Conservation (phyloP, 2,113 vertebrate species). For the Urocolius indicus region DNA sequence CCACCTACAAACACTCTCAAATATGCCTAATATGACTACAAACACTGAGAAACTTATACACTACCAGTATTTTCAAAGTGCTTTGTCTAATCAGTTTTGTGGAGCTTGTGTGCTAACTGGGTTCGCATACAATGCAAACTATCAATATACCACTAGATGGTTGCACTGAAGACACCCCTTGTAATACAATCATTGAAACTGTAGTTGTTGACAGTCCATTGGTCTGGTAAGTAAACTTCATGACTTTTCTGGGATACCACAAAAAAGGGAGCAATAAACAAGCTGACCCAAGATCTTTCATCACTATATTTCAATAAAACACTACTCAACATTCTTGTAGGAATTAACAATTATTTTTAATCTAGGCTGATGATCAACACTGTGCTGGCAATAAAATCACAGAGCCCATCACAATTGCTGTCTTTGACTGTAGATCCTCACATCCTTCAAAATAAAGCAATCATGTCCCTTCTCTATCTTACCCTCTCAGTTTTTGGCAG, state of each 20-base stretch:
- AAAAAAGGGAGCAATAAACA: background rate
- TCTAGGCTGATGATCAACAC: background rate
- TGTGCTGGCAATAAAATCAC: rapidly evolving
- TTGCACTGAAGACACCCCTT: background rate
- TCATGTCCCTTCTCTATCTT: background rate
- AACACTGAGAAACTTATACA: background rate
- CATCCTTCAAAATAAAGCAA: rapidly evolving
- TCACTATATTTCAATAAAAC: background rate
- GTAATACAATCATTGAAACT: background rate
- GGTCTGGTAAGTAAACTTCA: background rate
- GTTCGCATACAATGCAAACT: background rate
- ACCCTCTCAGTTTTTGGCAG: background rate
- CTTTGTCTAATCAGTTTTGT: background rate
- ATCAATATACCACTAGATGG: background rate
- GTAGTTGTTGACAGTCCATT: background rate
- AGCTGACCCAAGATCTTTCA: background rate
- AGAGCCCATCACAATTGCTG: background rate
- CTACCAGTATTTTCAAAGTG: background rate
- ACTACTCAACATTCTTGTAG: background rate
- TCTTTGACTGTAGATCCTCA: background rate
- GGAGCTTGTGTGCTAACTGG: background rate
- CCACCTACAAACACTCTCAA: background rate
- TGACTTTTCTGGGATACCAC: background rate
- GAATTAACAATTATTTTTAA: background rate
- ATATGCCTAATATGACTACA: background rate